Conservation (phyloP, 1,140 invertebrate species). For the Aphelenchoides fujianensis region DNA sequence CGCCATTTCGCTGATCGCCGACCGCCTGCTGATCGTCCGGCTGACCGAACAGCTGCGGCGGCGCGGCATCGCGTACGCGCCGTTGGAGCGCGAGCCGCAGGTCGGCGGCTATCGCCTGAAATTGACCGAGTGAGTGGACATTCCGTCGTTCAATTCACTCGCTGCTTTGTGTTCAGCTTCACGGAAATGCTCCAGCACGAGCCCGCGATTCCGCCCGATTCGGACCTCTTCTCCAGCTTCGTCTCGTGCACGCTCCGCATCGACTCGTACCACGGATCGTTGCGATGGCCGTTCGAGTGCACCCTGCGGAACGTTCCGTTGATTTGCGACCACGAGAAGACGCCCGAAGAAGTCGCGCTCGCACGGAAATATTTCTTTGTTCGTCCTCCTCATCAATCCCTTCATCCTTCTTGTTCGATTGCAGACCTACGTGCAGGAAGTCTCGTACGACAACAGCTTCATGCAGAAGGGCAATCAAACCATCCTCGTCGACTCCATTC, state of each 20-base stretch:
- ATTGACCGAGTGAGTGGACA: neutral
- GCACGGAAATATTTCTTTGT: neutral
- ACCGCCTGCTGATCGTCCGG: neutral
- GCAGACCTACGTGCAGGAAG: neutral
- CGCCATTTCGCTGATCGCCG: neutral
- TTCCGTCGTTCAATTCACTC: too few species aligned
- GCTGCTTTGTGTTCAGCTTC: neutral
- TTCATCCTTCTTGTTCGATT: too few species aligned
- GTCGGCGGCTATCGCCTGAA: neutral
- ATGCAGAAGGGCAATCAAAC: neutral
- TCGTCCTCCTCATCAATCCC: too few species aligned
- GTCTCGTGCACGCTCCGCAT: neutral
- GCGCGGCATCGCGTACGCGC: neutral
- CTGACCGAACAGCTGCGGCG: neutral
- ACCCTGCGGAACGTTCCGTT: neutral
- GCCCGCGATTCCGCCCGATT: neutral
- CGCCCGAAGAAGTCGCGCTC: neutral
- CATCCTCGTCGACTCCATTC: neutral
- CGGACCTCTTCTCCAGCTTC: conserved; percentile 4
- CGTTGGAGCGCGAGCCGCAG: neutral
- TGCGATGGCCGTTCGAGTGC: conserved; percentile 3
- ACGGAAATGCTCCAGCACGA: neutral
- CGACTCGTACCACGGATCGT: neutral
- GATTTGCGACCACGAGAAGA: neutral
- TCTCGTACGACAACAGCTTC: neutral